Base-by-base conservation (phyloP, 2,797 vertebrate genomes). In the Poecilia velifera region DNA sequence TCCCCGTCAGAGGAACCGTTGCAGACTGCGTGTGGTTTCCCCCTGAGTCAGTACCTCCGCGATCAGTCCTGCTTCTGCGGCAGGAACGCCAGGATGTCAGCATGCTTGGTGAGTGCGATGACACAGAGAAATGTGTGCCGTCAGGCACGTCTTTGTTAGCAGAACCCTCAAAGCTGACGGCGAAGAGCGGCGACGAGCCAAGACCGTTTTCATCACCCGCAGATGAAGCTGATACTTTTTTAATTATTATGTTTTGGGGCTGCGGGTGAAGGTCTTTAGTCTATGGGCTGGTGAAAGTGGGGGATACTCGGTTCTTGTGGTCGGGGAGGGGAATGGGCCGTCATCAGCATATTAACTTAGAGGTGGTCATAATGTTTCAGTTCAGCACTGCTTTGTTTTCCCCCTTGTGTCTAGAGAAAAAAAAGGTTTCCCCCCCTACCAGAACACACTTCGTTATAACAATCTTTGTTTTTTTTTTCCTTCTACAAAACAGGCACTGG, bases 31-130 rank as follows among this genome's bases (percentile, higher is more conserved):
- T 95, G 85, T 77, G 96, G 96, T 59, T 96, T 96, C 90, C 96
- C 96, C 78, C 92, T 96, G 93, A 96, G 96, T 81, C 94, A 83
- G 80, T 93, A 94, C 91, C 92, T 96, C 80, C 91, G 86, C 53
- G 81, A 86, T 59, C 89, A 79, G 78, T 81, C 91, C 66, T 96
- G 93, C 89, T 95, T 95, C 88, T 96, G 96, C 22, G 96, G 96
- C 81, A 88, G 96, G 72, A 96, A 96, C 22, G 96, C 96, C 87
- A 94, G 96, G 90, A 96, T 96, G 96, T 96, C 96, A 12, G 96
- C 96, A 0, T 96, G 96, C 88, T 88, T 96, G 91, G 96, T 96
- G 88, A 94, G 95, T 90, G 74, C 31, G 13, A 46, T 22, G 47
- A 43, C 18, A 66, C 25, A 1, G 31, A 43, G 36, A 59, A 80